Evolutionary conservation across 2,113 vertebrate genomes (phyloP), one percentile per base, ranked within the genome.

Genomic region (Myrmophylax atrothorax): DNA sequence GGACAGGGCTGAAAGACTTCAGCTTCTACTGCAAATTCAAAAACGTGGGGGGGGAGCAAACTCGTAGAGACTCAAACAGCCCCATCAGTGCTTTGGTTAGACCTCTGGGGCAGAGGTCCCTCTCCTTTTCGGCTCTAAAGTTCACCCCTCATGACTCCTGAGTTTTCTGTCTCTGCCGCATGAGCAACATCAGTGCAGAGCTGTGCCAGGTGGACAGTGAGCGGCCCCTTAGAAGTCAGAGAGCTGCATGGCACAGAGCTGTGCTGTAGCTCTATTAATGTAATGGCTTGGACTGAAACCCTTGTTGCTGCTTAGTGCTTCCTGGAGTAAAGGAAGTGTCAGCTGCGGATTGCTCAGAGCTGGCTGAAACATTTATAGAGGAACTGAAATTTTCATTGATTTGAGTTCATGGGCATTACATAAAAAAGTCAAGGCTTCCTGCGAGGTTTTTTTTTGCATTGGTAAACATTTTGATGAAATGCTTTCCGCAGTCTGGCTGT

Each of bases 291-390:
- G 96, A 84, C 44, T 8, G 19, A 84, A 94, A 84, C 25, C 73
- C 69, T 73, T 91, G 87, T 83, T 91, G 49, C n/a, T 96, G 62
- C 63, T 88, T 74, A 53, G 49, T 18, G 52, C 89, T 96, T 97
- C 95, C 95, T 94, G 95, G 44, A 95, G 82, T 25, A 72, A 69
- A 95, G 90, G 90, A 97, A 94, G 59, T 94, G 90, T 91, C 93
- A 95, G 94, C 91, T 96, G 50, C 29, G 10, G 83, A 75, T 94
- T 93, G 81, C 86, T 94, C 91, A 94, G 89, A 96, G 87, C 89
- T 97, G 96, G 95, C 95, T 93, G 96, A 85, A 91, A 94, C 9
- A 11, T 97, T 97, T 97, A 97, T 94, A 94, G 92, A 94, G 97
- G 97, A 97, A 97, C 95, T 56, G 50, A 95, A 94, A 72, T 95